Percentiles rank a stretch among this genome's conserved stretches.
Evolutionary conservation across 2,888 invertebrate genomes (phyloP).

Genomic region (Norana najaformis): DNA sequence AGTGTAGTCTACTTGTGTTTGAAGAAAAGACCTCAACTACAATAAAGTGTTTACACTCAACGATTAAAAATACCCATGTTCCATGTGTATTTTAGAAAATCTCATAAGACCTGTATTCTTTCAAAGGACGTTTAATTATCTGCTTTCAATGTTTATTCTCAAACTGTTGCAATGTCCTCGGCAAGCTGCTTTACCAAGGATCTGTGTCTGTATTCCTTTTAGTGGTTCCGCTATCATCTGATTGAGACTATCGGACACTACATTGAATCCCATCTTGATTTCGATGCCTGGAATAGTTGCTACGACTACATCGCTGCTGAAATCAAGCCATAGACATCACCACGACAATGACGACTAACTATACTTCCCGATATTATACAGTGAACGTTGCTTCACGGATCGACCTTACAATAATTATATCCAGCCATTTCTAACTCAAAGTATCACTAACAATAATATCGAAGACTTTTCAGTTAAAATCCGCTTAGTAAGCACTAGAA

Average conservation of each 20-base stretch:
- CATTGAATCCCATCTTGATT: slow-evolving; percentile 24
- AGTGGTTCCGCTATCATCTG: slow-evolving; percentile 24
- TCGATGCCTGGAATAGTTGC: slow-evolving; percentile 29
- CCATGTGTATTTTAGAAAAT: no score
- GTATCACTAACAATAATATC: not conserved
- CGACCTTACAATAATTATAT: not conserved
- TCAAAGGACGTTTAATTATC: not conserved
- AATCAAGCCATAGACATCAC: slow-evolving; percentile 19
- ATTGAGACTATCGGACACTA: not conserved
- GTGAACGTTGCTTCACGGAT: not conserved
- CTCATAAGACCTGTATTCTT: not conserved
- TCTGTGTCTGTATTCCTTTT: slow-evolving; percentile 9
- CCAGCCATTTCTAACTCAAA: not conserved
- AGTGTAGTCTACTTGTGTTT: no score
- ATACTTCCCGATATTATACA: not conserved
- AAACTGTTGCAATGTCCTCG: not conserved
- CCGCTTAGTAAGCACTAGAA: not conserved
- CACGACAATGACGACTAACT: not conserved
- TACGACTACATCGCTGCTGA: slow-evolving; percentile 1
- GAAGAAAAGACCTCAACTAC: no score
- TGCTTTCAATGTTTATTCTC: not conserved
- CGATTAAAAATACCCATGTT: no score
- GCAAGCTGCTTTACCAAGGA: not conserved
- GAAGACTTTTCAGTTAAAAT: not conserved
- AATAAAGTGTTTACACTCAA: no score